Percentiles rank a stretch among this genome's conserved stretches.
phyloP scores from a whole-genome alignment of 2,888 invertebrate genomes.

The Monochamus alternatus region DNA sequence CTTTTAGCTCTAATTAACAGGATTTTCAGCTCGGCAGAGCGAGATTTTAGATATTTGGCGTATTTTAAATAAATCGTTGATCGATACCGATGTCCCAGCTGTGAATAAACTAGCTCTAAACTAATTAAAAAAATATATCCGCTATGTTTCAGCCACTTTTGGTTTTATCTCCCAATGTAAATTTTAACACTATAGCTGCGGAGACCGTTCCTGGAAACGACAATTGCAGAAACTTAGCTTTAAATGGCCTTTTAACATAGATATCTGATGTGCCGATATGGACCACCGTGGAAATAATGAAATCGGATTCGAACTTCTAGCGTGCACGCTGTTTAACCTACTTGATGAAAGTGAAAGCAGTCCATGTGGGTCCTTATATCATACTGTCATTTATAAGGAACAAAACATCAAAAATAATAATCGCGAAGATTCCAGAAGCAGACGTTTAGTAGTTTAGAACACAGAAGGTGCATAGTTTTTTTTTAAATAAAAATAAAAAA shows the following conservation, averaged over 20 bases:
- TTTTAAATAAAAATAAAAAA: no score
- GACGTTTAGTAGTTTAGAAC: no score
- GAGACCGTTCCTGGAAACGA: slow-evolving; percentile 52
- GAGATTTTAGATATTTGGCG: slow-evolving; percentile 54
- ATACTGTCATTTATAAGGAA: no score
- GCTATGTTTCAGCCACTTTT: slow-evolving; percentile 45
- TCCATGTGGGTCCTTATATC: no score
- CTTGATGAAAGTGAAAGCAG: no score
- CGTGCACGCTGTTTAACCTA: not conserved
- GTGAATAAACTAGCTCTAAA: slow-evolving; percentile 29
- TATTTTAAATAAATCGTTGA: slow-evolving; percentile 51
- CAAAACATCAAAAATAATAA: no score
- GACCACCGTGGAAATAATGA: slow-evolving; percentile 44
- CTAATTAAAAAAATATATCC: slow-evolving; percentile 50
- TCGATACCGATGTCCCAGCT: slow-evolving; percentile 36
- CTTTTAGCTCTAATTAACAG: slow-evolving; percentile 62
- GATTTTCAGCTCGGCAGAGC: slow-evolving; percentile 49
- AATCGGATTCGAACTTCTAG: not conserved
- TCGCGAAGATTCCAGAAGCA: no score
- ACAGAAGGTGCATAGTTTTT: no score
- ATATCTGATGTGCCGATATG: slow-evolving; percentile 44
- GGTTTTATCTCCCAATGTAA: slow-evolving; percentile 52
- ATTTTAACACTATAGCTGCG: slow-evolving; percentile 49
- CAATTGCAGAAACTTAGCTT: slow-evolving; percentile 49
- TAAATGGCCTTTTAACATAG: slow-evolving; percentile 49